Base-by-base conservation (phyloP, 1,140 invertebrate genomes). In the Bombus breviceps region DNA sequence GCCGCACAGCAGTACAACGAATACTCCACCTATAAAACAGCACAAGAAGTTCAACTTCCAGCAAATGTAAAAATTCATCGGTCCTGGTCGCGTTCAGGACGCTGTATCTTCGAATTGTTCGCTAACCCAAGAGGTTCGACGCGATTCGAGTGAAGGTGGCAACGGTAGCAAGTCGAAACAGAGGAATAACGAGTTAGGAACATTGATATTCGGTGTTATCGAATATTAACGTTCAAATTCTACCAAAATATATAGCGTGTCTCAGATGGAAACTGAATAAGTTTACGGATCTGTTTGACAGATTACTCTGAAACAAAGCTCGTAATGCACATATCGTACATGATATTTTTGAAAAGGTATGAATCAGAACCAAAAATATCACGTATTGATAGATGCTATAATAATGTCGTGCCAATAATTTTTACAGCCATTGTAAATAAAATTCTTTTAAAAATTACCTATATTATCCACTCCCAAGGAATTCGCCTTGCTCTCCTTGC, bases 401-500 rank as follows among this genome's bases (percentile, higher is more conserved):
- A 22, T 8, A 53, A 53, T 6, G 6, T 5, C 15, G 5, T 22
- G 47, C 0, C 6, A 2, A 53, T 22, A 53, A 0, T 8, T 8
- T 22, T 22, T 22, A 53, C 1, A 22, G 5, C 0, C 18, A 22
- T 22, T 53, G 47, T 53, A 53, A 53, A 53, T 22, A 3, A 74
- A 72, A 73, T 82, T 15, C 68, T 18, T 15, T 34, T 12, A 8
- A 39, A n/a, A 34, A 71, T 22, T 28, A 96, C 97, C 97, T 94
- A 98, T 98, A 94, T 99, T 99, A 89, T 98, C 98, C 72, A 99
- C 97, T 12, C 98, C 98, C 37, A 99, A 95, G 79, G 97, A 96
- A 91, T 97, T 97, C 3, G 97, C 97, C 93, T 97, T 97, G 71
- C 96, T 97, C 90, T 97, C 97, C 92, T 97, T 97, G 83, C 96